Evolutionary conservation across 2,888 invertebrate species (phyloP).

Genomic region (Geophilus truncorum): DNA sequence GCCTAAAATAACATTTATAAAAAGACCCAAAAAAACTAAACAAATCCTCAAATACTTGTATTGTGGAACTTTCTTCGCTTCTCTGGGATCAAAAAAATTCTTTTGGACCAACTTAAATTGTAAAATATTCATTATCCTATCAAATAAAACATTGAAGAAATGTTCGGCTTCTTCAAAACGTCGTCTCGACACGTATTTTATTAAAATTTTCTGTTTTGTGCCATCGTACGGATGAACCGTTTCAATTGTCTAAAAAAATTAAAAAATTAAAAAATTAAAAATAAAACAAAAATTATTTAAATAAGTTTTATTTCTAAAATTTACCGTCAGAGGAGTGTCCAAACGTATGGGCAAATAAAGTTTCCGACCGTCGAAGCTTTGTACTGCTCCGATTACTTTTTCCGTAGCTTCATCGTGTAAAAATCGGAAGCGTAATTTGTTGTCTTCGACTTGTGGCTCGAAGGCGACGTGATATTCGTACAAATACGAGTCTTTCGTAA

Average conservation of each 20-base stretch:
- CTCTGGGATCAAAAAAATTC: conserved; percentile 68
- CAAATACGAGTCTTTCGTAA: conserved; percentile 64
- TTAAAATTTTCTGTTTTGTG: conserved; percentile 52
- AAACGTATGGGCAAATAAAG: conserved; percentile 66
- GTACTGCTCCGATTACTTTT: conserved; percentile 58
- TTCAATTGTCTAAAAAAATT: not conserved
- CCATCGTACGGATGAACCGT: conserved; percentile 55
- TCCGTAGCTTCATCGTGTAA: conserved; percentile 59
- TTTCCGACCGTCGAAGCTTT: conserved; percentile 68
- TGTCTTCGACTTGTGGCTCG: conserved; percentile 68
- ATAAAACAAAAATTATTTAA: not conserved
- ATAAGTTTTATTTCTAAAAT: conserved; percentile 39
- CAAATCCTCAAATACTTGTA: conserved; percentile 53
- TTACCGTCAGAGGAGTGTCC: conserved; percentile 38
- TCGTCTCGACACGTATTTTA: not conserved
- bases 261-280: conserved; percentile 43
- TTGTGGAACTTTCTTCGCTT: conserved; percentile 53
- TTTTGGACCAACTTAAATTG: conserved; percentile 68
- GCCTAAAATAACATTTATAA: conserved; percentile 51
- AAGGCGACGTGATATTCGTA: conserved; percentile 78
- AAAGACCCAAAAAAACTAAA: conserved; percentile 44
- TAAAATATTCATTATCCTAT: conserved; percentile 68
- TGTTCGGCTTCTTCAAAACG: not conserved
- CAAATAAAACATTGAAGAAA: not conserved
- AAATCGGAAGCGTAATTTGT: conserved; percentile 58